Evolutionary conservation across 2,888 invertebrate genomes (phyloP).

Genomic region (Piscicola geometra): DNA sequence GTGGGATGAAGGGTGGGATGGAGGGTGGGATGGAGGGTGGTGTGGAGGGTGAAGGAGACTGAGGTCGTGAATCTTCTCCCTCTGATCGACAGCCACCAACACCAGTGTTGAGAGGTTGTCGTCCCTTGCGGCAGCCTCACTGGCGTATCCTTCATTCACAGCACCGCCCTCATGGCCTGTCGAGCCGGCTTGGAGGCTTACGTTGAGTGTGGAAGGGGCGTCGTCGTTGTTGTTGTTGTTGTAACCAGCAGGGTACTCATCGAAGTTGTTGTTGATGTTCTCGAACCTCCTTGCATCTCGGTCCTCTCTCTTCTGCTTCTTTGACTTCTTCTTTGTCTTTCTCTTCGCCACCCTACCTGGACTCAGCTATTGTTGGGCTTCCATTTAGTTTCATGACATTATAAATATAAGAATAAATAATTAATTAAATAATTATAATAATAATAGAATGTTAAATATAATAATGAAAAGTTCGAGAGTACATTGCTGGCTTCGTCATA

Average conservation of each 20-base stretch:
- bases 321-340: conserved; percentile 7
- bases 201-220: not conserved
- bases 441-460: not conserved
- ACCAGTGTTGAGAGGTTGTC: not conserved
- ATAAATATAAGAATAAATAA: conserved; percentile 5
- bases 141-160: too few species aligned
- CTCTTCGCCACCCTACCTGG: not conserved
- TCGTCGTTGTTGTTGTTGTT: conserved; percentile 10
- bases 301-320: not conserved
- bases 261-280: not conserved
- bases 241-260: not conserved
- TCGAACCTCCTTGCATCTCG: not conserved
- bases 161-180: not conserved
- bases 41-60: not conserved
- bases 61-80: not conserved
- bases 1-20: not conserved
- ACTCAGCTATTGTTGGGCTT: not conserved
- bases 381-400: too few species aligned
- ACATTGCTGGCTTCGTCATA: too few species aligned
- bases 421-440: not conserved
- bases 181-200: not conserved
- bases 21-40: not conserved
- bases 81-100: not conserved
- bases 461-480: too few species aligned
- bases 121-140: not conserved